These are phyloP conservation scores for Tanaodytes sp. DNA, from an alignment of 2,888 invertebrate species.

Conservation along the genomic window DNA sequence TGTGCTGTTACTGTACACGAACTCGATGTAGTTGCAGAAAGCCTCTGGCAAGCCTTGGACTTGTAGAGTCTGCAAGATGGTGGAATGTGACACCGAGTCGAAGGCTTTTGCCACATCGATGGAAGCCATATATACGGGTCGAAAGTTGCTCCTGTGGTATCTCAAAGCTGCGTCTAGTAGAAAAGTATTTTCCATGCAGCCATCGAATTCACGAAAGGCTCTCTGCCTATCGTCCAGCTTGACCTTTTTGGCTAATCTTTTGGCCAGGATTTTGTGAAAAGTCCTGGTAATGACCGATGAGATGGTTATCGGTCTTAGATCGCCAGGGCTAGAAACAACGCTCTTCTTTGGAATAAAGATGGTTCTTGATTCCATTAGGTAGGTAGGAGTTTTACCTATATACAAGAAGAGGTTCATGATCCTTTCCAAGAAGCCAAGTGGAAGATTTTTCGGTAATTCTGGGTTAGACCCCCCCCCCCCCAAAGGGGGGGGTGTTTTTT, in stretches of 20 bases:
- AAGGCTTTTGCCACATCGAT: slow-evolving; percentile 57
- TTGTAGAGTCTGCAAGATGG: neutral
- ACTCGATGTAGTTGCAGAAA: neutral
- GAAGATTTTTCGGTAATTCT: too few species aligned
- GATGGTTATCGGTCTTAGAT: slow-evolving; percentile 23
- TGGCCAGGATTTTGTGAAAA: slow-evolving; percentile 50
- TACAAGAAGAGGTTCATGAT: neutral
- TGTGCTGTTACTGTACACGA: neutral
- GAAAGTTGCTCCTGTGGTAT: neutral
- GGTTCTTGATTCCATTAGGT: slow-evolving; percentile 6
- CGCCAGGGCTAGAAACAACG: neutral
- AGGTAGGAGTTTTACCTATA: neutral
- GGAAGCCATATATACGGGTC: slow-evolving; percentile 28
- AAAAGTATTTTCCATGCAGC: slow-evolving; percentile 53
- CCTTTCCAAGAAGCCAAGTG: neutral
- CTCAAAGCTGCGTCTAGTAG: slow-evolving; percentile 19
- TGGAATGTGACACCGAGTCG: slow-evolving; percentile 48
- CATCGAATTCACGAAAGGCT: slow-evolving; percentile 51
- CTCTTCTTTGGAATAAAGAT: slow-evolving; percentile 20
- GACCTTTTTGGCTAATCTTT: neutral
- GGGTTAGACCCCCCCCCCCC: too few species aligned
- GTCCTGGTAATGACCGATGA: slow-evolving; percentile 10
- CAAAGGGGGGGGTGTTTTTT: too few species aligned
- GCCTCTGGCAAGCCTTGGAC: neutral
- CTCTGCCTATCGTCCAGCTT: slow-evolving; percentile 50